Percentiles rank a stretch among this genome's conserved stretches.
Evolutionary conservation across 1,140 invertebrate genomes (phyloP).

Genomic region (Drosophila neocordata): DNA sequence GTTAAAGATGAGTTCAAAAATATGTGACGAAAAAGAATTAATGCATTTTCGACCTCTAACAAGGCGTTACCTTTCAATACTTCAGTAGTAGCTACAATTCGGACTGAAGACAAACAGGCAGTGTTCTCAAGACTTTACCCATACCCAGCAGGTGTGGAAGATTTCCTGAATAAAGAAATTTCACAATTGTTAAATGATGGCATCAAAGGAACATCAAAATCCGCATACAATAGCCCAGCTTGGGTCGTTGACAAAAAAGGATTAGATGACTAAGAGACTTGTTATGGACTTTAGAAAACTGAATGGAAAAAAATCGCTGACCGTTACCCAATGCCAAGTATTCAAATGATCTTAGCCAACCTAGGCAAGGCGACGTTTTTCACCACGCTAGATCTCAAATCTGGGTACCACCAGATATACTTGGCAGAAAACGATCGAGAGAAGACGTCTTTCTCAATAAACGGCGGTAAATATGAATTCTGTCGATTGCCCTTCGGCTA

Average conservation of each 20-base stretch:
- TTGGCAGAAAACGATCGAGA: slow-evolving; percentile 4
- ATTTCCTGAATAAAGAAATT: too few relatives aligned
- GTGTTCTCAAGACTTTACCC: too few relatives aligned
- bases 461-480: slow-evolving; percentile 16
- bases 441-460: slow-evolving; percentile 13
- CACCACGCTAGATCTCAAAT: not conserved
- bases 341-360: slow-evolving; percentile 13
- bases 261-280: not conserved
- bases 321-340: slow-evolving; percentile 17
- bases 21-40: too few relatives aligned
- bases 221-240: not conserved
- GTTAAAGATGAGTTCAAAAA: too few relatives aligned
- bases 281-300: slow-evolving; percentile 4
- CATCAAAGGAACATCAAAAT: not conserved
- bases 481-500: too few relatives aligned
- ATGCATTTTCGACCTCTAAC: too few relatives aligned
- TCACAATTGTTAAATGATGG: too few relatives aligned
- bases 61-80: too few relatives aligned
- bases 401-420: slow-evolving; percentile 11
- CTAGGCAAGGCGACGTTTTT: slow-evolving; percentile 17
- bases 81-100: too few relatives aligned
- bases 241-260: slow-evolving; percentile 5
- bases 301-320: slow-evolving; percentile 16
- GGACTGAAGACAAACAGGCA: too few relatives aligned
- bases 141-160: too few relatives aligned